Conservation (phyloP, 2,888 invertebrate species). For the Cheilosia vernalis region DNA sequence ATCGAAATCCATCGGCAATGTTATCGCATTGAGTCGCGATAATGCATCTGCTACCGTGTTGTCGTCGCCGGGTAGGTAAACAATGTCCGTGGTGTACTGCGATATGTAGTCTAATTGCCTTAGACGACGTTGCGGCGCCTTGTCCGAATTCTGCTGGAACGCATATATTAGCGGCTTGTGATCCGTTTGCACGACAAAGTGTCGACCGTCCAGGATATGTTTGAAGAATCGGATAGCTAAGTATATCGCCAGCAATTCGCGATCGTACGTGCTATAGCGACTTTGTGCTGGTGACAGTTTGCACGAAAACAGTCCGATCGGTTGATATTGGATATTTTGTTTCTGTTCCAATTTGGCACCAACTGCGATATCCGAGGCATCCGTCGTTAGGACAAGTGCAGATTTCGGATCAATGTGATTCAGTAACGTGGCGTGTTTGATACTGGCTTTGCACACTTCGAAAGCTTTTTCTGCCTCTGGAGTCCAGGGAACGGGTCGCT, state of each 20-base stretch:
- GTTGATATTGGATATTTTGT: not conserved
- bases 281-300: conserved; percentile 13
- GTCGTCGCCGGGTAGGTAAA: conserved; percentile 4
- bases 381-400: conserved; percentile 13
- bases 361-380: conserved; percentile 21
- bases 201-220: conserved; percentile 8
- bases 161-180: too few species aligned
- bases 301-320: conserved; percentile 8
- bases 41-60: conserved; percentile 52
- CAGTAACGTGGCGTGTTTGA: conserved; percentile 20
- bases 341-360: conserved; percentile 34
- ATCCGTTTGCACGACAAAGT: not conserved
- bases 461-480: conserved; percentile 19
- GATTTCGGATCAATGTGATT: conserved; percentile 3
- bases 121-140: too few species aligned
- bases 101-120: conserved; percentile 21
- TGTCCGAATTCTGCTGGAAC: too few species aligned
- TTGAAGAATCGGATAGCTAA: conserved; percentile 9
- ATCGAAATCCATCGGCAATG: conserved; percentile 13
- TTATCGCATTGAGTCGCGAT: conserved; percentile 32
- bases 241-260: conserved; percentile 5
- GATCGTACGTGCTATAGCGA: conserved; percentile 17
- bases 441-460: conserved; percentile 22
- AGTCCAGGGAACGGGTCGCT: conserved; percentile 18
- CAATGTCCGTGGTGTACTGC: conserved; percentile 7